Base-by-base conservation (phyloP, 2,888 invertebrate species). In the Disparrhopalites patrizii region DNA sequence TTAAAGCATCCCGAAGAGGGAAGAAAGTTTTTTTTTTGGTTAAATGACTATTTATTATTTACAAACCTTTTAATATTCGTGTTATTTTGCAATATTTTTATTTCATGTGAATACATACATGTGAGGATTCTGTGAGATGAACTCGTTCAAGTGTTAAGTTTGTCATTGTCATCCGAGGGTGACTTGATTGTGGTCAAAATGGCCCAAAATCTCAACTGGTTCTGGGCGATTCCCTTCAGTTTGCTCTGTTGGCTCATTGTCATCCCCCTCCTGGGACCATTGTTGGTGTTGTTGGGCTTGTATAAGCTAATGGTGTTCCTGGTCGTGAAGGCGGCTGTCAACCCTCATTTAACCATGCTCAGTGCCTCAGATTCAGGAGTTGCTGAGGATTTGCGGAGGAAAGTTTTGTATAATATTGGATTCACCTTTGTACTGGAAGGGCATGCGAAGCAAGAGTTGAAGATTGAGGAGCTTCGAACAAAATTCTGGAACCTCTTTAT, bases 381-480 rank as follows among this genome's bases (percentile, higher is more conserved):
- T 2, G 38, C 25, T 51, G 62, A 62, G 3, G 25, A 51, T 36
- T 3, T 54, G 5, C 23, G 27, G 4, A 31, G 25, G 18, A 54
- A 27, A 25, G 31, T 54, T 3, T 33, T 52, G 47, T 62, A 62
- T 23, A 62, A 52, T 23, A 51, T 62, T 15, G 62, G 62, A 8
- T 27, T 52, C 18, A 3, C 52, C n/a, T 33, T 62, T 15, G n/a
- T 52, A 3, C 27, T 62, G 3, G 62, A 54, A 10, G 27, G 20
- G 7, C n/a, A 18, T 7, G 5, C 20, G 5, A 27, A 10, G 13
- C 3, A 23, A 1, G 3, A 1, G 15, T 13, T 62, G 10, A 33
- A 52, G 3, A 54, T 62, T 36, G 38, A 51, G 10, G 20, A 33
- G n/a, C 23, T 62, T 4, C 33, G 62, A 25, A 15, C 5, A 15